Percentiles rank a stretch among this genome's conserved stretches.
phyloP scores from a whole-genome alignment of 2,888 invertebrate genomes.

The Heteromurus nitidus region DNA sequence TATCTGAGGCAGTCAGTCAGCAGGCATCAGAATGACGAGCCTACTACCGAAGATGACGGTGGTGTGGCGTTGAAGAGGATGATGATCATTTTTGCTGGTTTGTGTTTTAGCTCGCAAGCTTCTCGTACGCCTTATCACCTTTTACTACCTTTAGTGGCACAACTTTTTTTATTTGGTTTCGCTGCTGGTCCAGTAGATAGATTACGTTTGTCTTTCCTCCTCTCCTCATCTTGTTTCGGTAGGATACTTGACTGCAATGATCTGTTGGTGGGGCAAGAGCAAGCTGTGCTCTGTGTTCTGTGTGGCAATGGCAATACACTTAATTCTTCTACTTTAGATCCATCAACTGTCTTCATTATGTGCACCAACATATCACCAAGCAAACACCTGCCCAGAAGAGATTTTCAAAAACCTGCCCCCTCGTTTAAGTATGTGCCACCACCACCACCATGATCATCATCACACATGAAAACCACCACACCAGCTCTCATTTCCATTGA shows the following conservation, averaged over 20 bases:
- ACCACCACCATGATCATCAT: slow-evolving; percentile 4
- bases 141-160: slow-evolving; percentile 6
- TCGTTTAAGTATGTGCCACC: slow-evolving; percentile 3
- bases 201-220: slow-evolving; percentile 10
- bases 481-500: slow-evolving; percentile 54
- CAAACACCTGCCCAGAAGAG: slow-evolving; percentile 57
- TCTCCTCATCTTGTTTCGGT: neutral
- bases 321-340: slow-evolving; percentile 50
- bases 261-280: slow-evolving; percentile 37
- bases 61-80: slow-evolving; percentile 19
- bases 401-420: slow-evolving; percentile 41
- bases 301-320: slow-evolving; percentile 27
- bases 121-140: slow-evolving; percentile 32
- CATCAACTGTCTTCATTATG: slow-evolving; percentile 65
- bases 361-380: slow-evolving; percentile 41
- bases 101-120: no score
- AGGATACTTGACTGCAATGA: neutral
- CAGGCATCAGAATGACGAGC: slow-evolving; percentile 58
- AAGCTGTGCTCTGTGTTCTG: slow-evolving; percentile 30
- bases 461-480: slow-evolving; percentile 17
- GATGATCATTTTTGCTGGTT: slow-evolving; percentile 44
- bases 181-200: slow-evolving; percentile 46
- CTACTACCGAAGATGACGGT: neutral
- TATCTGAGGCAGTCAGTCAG: slow-evolving; percentile 63
- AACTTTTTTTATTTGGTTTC: neutral